These are phyloP conservation scores for Plebejus melissa DNA, from an alignment of 2,888 invertebrate species.

Conservation along the genomic window DNA sequence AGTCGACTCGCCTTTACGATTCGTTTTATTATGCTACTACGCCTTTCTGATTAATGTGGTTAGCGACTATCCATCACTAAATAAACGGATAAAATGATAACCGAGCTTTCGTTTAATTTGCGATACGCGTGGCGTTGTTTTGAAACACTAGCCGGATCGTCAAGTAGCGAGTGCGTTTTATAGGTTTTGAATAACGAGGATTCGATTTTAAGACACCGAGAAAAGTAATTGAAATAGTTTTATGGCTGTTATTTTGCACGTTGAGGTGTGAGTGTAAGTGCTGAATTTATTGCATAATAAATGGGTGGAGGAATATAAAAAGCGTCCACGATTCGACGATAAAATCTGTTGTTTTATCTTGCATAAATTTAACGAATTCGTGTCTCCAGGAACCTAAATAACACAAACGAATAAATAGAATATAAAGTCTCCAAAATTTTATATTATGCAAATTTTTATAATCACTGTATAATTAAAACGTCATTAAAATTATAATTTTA, in stretches of 20 bases:
- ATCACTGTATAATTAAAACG: not conserved
- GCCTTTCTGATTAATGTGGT: slow-evolving; percentile 42
- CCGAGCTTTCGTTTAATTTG: slow-evolving; percentile 22
- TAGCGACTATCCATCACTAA: slow-evolving; percentile 39
- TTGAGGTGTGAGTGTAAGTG: not conserved
- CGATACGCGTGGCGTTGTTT: slow-evolving; percentile 11
- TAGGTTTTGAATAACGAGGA: not conserved
- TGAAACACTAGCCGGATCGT: slow-evolving; percentile 14
- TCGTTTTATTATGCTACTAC: slow-evolving; percentile 44
- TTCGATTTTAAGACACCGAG: not conserved
- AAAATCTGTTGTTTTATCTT: not conserved
- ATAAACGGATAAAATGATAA: slow-evolving; percentile 34
- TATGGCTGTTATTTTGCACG: not conserved
- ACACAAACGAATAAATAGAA: not conserved
- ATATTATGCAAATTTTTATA: not conserved
- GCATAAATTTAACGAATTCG: not conserved
- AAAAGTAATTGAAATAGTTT: not conserved
- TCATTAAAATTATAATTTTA: not conserved
- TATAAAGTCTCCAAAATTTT: not conserved
- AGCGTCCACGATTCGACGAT: not conserved
- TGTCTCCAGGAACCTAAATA: not conserved
- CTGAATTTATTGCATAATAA: slow-evolving; percentile 3
- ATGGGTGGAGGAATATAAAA: not conserved
- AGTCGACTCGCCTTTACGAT: slow-evolving; percentile 39
- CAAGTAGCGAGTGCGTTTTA: not conserved